Percentiles rank a stretch among this genome's conserved stretches.
Evolutionary conservation across 2,113 vertebrate genomes (phyloP).

Genomic region (Ardeotis arabs): DNA sequence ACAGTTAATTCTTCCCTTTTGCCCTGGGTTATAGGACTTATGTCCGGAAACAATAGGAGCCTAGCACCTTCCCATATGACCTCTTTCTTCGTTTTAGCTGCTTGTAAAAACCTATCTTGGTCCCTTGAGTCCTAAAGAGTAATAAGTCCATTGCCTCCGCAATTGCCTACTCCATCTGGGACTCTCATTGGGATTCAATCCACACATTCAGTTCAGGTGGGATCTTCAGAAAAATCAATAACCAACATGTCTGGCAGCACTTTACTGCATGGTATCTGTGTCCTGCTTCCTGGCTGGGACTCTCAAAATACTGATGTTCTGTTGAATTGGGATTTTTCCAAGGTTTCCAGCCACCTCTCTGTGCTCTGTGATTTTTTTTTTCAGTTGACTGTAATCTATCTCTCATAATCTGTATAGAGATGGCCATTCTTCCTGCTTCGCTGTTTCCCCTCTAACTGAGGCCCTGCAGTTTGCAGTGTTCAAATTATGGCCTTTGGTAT

Average conservation of each 20-base stretch:
- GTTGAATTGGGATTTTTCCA: slow-evolving; percentile 27
- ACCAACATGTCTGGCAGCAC: slow-evolving; percentile 57
- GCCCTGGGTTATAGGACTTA: slow-evolving; percentile 67
- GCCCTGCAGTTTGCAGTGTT: slow-evolving; percentile 41
- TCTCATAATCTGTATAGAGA: slow-evolving; percentile 44
- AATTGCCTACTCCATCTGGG: slow-evolving; percentile 57
- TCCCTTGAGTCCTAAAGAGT: slow-evolving; percentile 60
- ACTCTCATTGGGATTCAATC: slow-evolving; percentile 60
- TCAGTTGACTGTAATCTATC: slow-evolving; percentile 60
- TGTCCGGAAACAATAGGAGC: slow-evolving; percentile 72
- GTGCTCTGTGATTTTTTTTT: background rate
- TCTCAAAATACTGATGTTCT: slow-evolving; percentile 50
- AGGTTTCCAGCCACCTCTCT: slow-evolving; percentile 46
- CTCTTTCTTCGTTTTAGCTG: slow-evolving; percentile 62
- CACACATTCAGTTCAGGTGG: slow-evolving; percentile 52
- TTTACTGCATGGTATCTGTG: slow-evolving; percentile 54
- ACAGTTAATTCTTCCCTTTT: slow-evolving; percentile 75
- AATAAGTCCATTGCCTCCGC: slow-evolving; percentile 58
- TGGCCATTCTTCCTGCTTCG: background rate
- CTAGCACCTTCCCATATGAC: slow-evolving; percentile 77
- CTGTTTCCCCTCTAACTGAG: slow-evolving; percentile 48
- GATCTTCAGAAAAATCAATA: slow-evolving; percentile 65
- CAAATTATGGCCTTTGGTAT: slow-evolving; percentile 5
- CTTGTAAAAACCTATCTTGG: slow-evolving; percentile 62
- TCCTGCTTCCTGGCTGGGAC: slow-evolving; percentile 47